Evolutionary conservation across 2,888 invertebrate species (phyloP), one percentile per base, ranked within the genome.

Genomic region (Amblyteles armatorius): DNA sequence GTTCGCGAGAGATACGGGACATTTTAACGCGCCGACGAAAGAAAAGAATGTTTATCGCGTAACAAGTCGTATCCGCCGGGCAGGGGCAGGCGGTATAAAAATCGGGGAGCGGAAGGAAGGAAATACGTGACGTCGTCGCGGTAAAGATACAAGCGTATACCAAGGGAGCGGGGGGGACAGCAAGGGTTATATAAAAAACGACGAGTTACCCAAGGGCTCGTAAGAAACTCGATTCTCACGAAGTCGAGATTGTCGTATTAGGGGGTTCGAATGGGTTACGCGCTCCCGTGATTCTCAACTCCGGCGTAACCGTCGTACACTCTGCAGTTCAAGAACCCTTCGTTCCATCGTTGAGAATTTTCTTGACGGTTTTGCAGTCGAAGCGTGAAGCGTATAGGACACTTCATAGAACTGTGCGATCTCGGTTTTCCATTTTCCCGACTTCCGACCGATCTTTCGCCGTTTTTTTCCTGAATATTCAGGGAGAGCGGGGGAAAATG

Each of bases 101-200:
- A 63, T 33, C 16, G 60, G 16, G 33, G 60, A 29, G 29, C 26
- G 60, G 60, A 63, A 63, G 68, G 40, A 68, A 44, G 68, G 44
- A 68, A 68, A 68, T 26, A 68, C 44, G 68, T 16, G 22, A 48
- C 44, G 44, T 68, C 44, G 44, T 44, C 68, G 68, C 44, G 44
- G 40, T 68, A 16, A 68, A 44, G 68, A 68, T 68, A 68, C 68
- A 48, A 68, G 68, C 40, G 68, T 48, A 48, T 68, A 44, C 26
- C 68, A 16, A 26, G 3, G 44, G 68, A 22, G 13, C 4, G 48
- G 40, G 9, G 0, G 40, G 9, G 2, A 40, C 9, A 67, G 11
- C 40, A 9, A n/a, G 40, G 67, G 67, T 11, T 40, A 1, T 13
- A 67, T 36, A 40, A 67, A 67, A 67, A 67, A 40, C 19, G 19